Evolutionary conservation across 2,888 invertebrate species (phyloP).

Genomic region (Lysandra coridon): DNA sequence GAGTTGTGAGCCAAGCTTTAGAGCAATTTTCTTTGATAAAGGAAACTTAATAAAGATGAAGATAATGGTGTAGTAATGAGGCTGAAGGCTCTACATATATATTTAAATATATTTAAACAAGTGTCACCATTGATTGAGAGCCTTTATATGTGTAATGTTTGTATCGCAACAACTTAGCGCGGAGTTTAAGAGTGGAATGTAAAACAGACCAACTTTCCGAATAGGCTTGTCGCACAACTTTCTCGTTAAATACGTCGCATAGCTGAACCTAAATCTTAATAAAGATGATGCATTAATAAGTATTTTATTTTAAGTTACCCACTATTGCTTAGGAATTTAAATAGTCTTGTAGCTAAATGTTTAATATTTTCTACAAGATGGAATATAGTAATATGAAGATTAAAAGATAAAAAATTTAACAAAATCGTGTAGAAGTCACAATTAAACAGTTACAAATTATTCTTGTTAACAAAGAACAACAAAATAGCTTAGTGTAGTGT

Average conservation of each 20-base stretch:
- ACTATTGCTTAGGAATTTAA: too few relatives aligned
- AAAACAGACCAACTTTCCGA: constrained; percentile 54
- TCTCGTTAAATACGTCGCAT: constrained; percentile 13
- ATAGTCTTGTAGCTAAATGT: too few relatives aligned
- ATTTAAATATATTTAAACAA: constrained; percentile 35
- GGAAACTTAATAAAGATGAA: not conserved
- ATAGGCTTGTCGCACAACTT: constrained; percentile 49
- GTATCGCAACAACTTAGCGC: constrained; percentile 48
- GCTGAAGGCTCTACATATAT: constrained; percentile 23
- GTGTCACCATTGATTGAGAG: constrained; percentile 45
- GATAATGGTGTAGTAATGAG: not conserved
- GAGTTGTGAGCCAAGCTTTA: too few relatives aligned
- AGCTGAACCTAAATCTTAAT: too few relatives aligned
- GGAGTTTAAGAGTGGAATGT: constrained; percentile 50
- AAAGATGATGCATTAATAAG: too few relatives aligned
- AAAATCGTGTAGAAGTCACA: too few relatives aligned
- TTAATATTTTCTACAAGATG: too few relatives aligned
- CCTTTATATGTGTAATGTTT: constrained; percentile 59
- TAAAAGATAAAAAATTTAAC: too few relatives aligned
- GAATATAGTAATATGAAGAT: too few relatives aligned
- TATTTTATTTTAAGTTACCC: too few relatives aligned
- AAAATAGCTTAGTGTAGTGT: not conserved
- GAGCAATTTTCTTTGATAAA: not conserved
- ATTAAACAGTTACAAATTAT: not conserved
- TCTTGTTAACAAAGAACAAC: too few relatives aligned